A percentile compares a stretch with the other conserved stretches of the same genome.
Evolutionary conservation across 2,113 vertebrate species (phyloP).

Genomic region (Heterochromis multidens): DNA sequence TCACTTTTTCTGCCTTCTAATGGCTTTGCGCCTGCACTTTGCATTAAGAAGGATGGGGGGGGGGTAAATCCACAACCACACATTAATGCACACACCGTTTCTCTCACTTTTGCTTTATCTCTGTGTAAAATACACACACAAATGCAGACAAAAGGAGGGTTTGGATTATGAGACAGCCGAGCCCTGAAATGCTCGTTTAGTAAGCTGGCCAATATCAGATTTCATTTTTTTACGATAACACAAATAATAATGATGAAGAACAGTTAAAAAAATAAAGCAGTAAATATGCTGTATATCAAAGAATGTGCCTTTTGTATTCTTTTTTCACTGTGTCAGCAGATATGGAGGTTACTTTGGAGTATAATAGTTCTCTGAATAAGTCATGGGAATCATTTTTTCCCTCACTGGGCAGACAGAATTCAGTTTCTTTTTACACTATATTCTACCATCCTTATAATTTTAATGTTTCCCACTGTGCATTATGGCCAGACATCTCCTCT

Average conservation of each 20-base stretch:
- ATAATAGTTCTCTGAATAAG: slow-evolving; percentile 33
- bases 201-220: slow-evolving; percentile 19
- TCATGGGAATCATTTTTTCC: slow-evolving; percentile 9
- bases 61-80: background rate
- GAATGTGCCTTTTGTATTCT: background rate
- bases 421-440: background rate
- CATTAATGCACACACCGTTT: background rate
- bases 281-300: background rate
- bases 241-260: slow-evolving; percentile 13
- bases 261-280: background rate
- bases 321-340: slow-evolving; percentile 7
- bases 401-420: background rate
- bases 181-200: slow-evolving; percentile 23
- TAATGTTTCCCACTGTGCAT: background rate
- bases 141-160: background rate
- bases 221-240: slow-evolving; percentile 6
- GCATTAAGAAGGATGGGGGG: slow-evolving; percentile 16
- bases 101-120: slow-evolving; percentile 6
- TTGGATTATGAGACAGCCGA: slow-evolving; percentile 13
- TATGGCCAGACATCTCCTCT: background rate
- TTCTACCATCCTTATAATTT: background rate
- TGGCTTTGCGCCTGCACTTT: slow-evolving; percentile 27
- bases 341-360: slow-evolving; percentile 10
- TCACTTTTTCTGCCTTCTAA: slow-evolving; percentile 14
- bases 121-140: slow-evolving; percentile 1